Evolutionary conservation across 2,888 invertebrate species (phyloP).

Genomic region (Hypolimnas misippus): DNA sequence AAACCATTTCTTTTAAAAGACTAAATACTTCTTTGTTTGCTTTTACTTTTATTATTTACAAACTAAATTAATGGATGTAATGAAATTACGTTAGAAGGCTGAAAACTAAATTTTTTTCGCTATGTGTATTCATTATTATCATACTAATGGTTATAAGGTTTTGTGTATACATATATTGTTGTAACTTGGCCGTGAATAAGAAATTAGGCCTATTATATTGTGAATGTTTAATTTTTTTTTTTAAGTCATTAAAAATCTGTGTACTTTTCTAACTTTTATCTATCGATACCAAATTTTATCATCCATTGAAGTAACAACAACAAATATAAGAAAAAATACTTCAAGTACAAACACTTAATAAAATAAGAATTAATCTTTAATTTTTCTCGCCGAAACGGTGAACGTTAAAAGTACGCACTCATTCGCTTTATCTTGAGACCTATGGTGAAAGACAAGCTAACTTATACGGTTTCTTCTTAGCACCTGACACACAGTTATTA

Average conservation of each 20-base stretch:
- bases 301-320: no score
- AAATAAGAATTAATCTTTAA: no score
- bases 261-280: no score
- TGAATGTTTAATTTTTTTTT: not conserved
- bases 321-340: no score
- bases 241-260: not conserved
- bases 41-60: slow-evolving; percentile 4
- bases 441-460: not conserved
- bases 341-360: no score
- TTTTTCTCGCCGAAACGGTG: no score
- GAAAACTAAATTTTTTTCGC: not conserved
- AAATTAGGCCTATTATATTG: not conserved
- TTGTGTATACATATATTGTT: not conserved
- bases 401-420: not conserved
- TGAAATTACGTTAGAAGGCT: not conserved
- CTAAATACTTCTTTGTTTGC: slow-evolving; percentile 4
- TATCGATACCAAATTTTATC: no score
- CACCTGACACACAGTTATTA: not conserved
- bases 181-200: not conserved
- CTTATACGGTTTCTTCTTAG: not conserved
- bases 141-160: not conserved
- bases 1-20: slow-evolving; percentile 2
- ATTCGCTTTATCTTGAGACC: not conserved
- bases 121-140: no score
- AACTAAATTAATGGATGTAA: slow-evolving; percentile 4